Evolutionary conservation across 23 tunicate genomes (phyloP).

Genomic region (Oikopleura dioica): DNA sequence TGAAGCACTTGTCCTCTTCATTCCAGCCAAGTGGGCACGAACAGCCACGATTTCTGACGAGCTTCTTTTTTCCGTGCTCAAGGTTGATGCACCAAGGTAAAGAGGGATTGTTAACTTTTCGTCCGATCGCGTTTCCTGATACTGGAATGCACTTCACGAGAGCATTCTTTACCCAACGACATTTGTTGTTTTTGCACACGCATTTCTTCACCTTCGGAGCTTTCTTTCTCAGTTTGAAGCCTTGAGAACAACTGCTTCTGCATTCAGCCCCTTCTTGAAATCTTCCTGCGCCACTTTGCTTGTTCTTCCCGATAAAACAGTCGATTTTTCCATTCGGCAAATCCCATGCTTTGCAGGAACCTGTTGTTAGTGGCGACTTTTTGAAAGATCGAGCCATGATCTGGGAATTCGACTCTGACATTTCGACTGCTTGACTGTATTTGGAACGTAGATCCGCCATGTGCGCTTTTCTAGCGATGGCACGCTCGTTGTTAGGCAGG

Average conservation of each 20-base stretch:
- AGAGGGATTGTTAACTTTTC: neutral
- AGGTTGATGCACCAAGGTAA: neutral
- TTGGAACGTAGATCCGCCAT: neutral
- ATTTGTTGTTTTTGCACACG: neutral
- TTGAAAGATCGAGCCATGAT: neutral
- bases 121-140: neutral
- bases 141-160: neutral
- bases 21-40: constrained; percentile 3
- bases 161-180: neutral
- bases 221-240: neutral
- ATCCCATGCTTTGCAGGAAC: neutral
- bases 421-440: neutral
- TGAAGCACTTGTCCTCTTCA: neutral
- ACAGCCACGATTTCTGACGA: neutral
- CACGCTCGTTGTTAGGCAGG: neutral
- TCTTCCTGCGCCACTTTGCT: neutral
- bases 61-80: neutral
- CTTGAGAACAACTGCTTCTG: neutral
- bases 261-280: neutral
- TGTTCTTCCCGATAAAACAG: neutral
- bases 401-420: neutral
- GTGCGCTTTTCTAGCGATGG: neutral
- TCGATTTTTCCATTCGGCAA: neutral
- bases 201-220: neutral
- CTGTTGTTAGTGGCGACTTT: too few relatives aligned